phyloP scores from a whole-genome alignment of 2,888 invertebrate genomes.

The Synanthedon tipuliformis region DNA sequence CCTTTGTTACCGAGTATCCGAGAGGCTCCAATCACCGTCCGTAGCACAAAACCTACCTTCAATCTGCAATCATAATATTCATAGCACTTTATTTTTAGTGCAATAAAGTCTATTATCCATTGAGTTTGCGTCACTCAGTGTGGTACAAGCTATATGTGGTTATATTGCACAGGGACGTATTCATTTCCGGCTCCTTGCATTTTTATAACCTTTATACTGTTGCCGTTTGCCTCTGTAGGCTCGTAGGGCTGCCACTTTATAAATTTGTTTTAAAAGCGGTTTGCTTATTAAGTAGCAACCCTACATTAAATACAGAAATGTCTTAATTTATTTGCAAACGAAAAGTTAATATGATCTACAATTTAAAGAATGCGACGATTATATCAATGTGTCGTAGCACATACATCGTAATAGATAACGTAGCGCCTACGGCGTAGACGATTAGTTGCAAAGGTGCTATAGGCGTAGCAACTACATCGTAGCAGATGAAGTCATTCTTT shows the following conservation, averaged over 20 bases:
- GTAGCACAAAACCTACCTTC: not conserved
- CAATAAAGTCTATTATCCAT: not conserved
- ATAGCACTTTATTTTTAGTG: not conserved
- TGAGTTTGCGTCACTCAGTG: not conserved
- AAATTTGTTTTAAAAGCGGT: too few species aligned
- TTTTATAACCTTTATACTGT: constrained; percentile 48
- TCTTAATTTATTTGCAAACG: too few species aligned
- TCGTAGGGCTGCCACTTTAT: constrained; percentile 22
- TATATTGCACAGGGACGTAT: constrained; percentile 33
- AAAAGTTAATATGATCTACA: too few species aligned
- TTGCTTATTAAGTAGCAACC: too few species aligned
- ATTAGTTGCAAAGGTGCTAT: too few species aligned
- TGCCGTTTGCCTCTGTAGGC: constrained; percentile 30
- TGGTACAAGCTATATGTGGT: not conserved
- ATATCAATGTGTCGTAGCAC: too few species aligned
- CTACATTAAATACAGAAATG: too few species aligned
- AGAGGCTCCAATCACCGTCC: not conserved
- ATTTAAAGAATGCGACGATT: too few species aligned
- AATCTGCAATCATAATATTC: not conserved
- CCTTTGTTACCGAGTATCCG: constrained; percentile 1
- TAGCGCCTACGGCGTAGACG: too few species aligned
- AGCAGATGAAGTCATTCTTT: too few species aligned
- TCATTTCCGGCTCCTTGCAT: constrained; percentile 59
- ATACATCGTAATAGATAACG: too few species aligned
- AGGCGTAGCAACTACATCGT: too few species aligned